These are phyloP conservation scores for Microhierax caerulescens DNA, from an alignment of 2,797 vertebrate species.

Conservation along the genomic window DNA sequence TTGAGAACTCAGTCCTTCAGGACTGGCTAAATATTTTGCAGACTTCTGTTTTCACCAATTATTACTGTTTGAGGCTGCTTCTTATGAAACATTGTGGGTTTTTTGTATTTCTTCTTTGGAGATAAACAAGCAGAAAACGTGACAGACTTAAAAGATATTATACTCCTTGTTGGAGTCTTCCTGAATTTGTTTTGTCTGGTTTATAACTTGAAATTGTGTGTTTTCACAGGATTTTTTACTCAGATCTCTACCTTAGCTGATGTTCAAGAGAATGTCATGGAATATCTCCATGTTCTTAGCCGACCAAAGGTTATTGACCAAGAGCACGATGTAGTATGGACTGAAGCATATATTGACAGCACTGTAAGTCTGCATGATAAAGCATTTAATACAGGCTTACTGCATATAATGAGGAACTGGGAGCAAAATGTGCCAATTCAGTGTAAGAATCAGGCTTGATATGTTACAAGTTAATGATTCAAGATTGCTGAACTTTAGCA, in stretches of 20 bases:
- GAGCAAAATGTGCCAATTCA: background rate
- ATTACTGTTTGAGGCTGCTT: background rate
- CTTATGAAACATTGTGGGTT: background rate
- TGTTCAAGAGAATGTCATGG: slow-evolving; percentile 97
- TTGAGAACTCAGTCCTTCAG: background rate
- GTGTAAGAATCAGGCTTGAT: background rate
- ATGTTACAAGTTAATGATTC: background rate
- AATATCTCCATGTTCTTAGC: slow-evolving; percentile 96
- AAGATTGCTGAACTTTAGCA: background rate
- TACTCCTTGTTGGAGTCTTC: background rate
- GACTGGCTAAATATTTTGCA: background rate
- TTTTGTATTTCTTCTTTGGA: background rate
- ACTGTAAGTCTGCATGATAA: slow-evolving; percentile 83
- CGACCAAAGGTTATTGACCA: slow-evolving; percentile 97
- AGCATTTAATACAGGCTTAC: background rate
- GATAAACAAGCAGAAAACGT: background rate
- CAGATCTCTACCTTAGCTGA: slow-evolving; percentile 97
- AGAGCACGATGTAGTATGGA: slow-evolving; percentile 95
- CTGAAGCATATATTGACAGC: slow-evolving; percentile 94
- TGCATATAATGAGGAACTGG: background rate
- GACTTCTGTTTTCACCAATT: background rate
- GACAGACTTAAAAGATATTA: background rate
- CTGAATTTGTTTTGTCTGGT: background rate
- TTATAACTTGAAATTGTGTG: background rate
- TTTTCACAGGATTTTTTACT: slow-evolving; percentile 90